phyloP scores from a whole-genome alignment of 2,888 invertebrate species.

The Plebejus argus region DNA sequence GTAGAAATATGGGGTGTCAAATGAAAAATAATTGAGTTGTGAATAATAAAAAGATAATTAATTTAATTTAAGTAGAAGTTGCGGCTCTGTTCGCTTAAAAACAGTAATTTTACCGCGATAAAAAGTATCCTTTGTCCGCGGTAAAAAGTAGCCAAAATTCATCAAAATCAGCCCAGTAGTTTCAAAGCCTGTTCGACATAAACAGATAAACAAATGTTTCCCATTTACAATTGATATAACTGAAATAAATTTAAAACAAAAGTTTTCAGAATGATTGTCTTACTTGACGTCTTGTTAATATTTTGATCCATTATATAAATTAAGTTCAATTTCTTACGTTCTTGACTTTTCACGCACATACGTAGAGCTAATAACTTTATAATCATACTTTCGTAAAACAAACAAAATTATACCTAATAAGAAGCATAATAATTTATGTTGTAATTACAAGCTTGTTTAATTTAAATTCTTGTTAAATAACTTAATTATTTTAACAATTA shows the following conservation, averaged over 20 bases:
- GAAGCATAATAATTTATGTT: not conserved
- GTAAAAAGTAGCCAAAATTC: no score
- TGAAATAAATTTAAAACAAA: no score
- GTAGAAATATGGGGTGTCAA: not conserved
- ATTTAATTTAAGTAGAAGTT: no score
- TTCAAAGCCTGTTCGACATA: no score
- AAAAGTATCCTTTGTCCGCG: no score
- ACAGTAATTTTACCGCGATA: no score
- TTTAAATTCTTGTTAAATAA: not conserved
- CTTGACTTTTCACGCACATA: conserved; percentile 12
- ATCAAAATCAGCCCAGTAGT: no score
- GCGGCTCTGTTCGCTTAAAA: no score
- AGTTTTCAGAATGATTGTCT: no score
- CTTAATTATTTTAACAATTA: not conserved
- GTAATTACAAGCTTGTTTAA: not conserved
- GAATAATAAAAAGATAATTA: not conserved
- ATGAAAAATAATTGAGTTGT: conserved; percentile 14
- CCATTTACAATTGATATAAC: no score
- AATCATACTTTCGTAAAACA: not conserved
- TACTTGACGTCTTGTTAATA: not conserved
- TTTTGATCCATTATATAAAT: not conserved
- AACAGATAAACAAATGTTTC: no score
- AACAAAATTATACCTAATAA: conserved; percentile 3
- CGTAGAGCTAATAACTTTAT: conserved; percentile 1
- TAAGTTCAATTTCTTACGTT: not conserved